phyloP scores from a whole-genome alignment of 2,113 vertebrate genomes.

The Heterotis niloticus region DNA sequence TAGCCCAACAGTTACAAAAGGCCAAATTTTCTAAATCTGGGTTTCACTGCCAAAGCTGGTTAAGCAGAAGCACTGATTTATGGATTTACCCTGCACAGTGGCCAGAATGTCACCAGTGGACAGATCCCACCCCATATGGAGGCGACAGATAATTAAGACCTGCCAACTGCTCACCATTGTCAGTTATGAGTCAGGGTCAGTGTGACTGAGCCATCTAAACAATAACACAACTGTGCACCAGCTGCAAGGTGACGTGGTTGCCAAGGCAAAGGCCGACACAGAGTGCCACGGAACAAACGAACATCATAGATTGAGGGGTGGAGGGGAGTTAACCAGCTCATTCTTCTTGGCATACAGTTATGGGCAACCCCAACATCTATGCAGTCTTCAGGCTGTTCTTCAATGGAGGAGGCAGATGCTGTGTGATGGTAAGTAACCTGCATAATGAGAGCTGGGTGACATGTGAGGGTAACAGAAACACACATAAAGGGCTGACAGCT shows the following conservation, averaged over 20 bases:
- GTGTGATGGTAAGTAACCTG: no score
- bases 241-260: not conserved
- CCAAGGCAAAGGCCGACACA: not conserved
- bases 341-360: no score
- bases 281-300: not conserved
- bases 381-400: no score
- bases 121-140: not conserved
- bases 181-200: not conserved
- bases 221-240: not conserved
- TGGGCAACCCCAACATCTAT: no score
- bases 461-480: no score
- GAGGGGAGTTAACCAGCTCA: no score
- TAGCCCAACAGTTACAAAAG: not conserved
- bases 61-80: not conserved
- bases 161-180: not conserved
- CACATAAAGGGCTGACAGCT: no score
- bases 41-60: not conserved
- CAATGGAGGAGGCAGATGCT: no score
- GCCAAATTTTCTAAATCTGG: not conserved
- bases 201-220: not conserved
- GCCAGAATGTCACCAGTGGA: not conserved
- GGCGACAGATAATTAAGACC: constrained; percentile 4
- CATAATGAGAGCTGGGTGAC: no score
- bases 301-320: no score
- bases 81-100: constrained; percentile 3